Base-by-base conservation (phyloP, 2,888 invertebrate species). In the Lepas anatifera region DNA sequence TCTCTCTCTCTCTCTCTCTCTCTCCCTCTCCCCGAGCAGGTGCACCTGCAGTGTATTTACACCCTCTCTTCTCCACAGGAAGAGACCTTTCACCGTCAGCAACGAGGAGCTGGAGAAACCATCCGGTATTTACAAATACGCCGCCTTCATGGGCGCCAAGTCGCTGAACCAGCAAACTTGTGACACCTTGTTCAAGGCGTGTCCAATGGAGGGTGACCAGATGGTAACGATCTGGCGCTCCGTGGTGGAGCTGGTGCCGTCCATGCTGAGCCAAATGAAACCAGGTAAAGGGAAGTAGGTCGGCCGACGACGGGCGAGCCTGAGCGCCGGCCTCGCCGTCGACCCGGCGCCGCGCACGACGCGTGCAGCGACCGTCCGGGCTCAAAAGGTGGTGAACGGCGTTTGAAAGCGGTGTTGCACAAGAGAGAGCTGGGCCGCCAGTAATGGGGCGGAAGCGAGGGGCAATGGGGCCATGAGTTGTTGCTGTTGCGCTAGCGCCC, bases 91-190 rank as follows among this genome's bases (percentile, higher is more conserved):
- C 39, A 39, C 39, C 22, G 64, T 64, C 25, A n/a, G 37, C 25
- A 64, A 64, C 64, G 64, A 64, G 37, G 64, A 64, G n/a, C 64
- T 64, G 64, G 39, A 37, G 37, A 37, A 39, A 27, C 64, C 64
- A 25, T 8, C 39, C 39, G 64, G 64, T 39, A 64, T 64, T 39
- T 64, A 64, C 64, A 64, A 64, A 25, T 64, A 64, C 39, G 64
- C 64, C 25, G 64, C 64, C 8, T 64, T 64, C 39, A 64, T 64
- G 64, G 64, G 64, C 39, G 64, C 64, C 39, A 64, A 64, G 64
- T 64, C 64, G 64, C 37, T 64, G 39, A 37, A 64, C 37, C 64
- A 64, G 64, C 1, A n/a, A 4, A 64, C 64, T n/a, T 64, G 64
- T 25, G 39, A 64, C 64, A n/a, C 37, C 1, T 39, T 64, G 25